These are phyloP conservation scores for Anniella stebbinsi DNA, from an alignment of 2,797 vertebrate species.

Conservation along the genomic window DNA sequence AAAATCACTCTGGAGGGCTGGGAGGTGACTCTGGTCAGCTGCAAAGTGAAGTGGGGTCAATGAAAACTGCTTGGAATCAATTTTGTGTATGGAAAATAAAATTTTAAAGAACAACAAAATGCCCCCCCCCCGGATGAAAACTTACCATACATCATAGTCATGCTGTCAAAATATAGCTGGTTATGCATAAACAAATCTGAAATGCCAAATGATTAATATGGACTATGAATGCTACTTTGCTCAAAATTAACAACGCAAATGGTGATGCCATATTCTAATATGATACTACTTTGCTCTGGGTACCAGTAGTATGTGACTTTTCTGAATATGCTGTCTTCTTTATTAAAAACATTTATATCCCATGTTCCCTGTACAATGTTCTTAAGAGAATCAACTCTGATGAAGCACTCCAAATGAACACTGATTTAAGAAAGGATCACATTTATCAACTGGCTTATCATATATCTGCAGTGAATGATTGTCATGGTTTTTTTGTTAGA, in stretches of 20 bases:
- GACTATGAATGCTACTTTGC: constrained; percentile 21
- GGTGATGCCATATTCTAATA: constrained; percentile 37
- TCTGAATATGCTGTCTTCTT: neutral
- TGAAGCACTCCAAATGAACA: neutral
- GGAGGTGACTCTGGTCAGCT: too few species aligned
- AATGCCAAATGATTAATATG: constrained; percentile 18
- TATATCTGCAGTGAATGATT: neutral
- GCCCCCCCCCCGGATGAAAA: too few species aligned
- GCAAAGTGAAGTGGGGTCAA: too few species aligned
- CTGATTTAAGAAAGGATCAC: neutral
- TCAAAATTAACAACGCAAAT: constrained; percentile 24
- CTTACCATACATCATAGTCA: neutral
- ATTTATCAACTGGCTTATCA: neutral
- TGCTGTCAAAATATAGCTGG: constrained; percentile 16
- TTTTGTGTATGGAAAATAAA: too few species aligned
- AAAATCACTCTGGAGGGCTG: too few species aligned
- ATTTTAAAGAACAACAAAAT: too few species aligned
- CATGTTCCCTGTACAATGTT: neutral
- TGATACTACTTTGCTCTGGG: neutral
- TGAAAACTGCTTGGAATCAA: neutral
- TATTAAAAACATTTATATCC: too few species aligned
- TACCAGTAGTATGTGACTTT: constrained; percentile 9
- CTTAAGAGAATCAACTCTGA: neutral
- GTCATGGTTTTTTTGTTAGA: neutral
- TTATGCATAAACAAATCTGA: constrained; percentile 25